phyloP scores from a whole-genome alignment of 1,140 invertebrate species.

The Bombus affinis region DNA sequence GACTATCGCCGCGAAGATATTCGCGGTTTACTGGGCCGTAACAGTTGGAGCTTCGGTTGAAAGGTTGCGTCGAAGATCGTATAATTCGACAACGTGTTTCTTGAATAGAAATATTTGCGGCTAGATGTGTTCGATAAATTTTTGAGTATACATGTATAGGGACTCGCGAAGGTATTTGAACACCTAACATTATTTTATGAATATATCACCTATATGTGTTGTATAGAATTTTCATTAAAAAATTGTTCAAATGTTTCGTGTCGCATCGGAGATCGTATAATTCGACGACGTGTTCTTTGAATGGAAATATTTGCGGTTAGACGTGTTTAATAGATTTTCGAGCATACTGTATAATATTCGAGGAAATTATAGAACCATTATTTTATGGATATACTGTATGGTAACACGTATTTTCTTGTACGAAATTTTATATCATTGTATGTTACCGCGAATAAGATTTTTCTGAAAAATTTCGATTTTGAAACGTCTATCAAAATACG shows the following conservation, averaged over 20 bases:
- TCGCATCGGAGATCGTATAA: neutral
- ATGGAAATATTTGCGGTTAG: neutral
- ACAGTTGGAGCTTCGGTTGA: neutral
- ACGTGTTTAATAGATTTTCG: neutral
- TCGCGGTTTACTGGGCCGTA: conserved; percentile 2
- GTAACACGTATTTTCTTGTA: too few species aligned
- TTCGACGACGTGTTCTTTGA: neutral
- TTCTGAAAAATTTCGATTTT: neutral
- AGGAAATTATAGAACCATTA: too few species aligned
- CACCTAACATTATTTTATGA: too few species aligned
- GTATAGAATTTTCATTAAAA: too few species aligned
- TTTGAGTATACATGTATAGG: neutral
- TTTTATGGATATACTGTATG: too few species aligned
- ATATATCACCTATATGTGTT: too few species aligned
- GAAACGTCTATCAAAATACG: neutral
- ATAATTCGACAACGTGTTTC: neutral
- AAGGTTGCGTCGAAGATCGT: neutral
- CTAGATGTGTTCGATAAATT: neutral
- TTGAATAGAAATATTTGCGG: neutral
- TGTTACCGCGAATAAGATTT: too few species aligned
- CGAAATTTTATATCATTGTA: too few species aligned
- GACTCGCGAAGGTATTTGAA: too few species aligned
- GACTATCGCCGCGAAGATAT: neutral
- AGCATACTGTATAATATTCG: neutral
- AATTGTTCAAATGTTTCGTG: neutral